Conservation (phyloP, 1,140 invertebrate species). For the Bathynomus jamesi region DNA sequence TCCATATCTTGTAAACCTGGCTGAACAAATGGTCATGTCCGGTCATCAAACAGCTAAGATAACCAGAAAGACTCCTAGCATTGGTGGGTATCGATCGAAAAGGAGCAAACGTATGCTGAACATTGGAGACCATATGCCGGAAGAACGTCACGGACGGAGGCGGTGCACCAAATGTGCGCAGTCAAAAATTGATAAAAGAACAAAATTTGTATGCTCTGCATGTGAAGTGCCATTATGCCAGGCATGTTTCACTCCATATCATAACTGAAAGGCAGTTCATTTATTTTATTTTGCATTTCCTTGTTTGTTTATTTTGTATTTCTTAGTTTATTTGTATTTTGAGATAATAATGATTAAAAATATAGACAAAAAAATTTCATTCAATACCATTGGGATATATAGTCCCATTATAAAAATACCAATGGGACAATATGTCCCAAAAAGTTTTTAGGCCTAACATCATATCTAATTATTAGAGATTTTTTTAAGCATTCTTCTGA, state of each 20-base stretch:
- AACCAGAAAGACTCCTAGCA: conserved; percentile 10
- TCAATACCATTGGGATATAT: conserved; percentile 3
- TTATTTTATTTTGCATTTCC: not conserved
- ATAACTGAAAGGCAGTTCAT: not conserved
- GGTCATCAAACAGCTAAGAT: conserved; percentile 14
- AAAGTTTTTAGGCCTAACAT: too few relatives aligned
- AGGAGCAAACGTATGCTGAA: conserved; percentile 25
- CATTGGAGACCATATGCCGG: conserved; percentile 31
- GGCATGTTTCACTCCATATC: conserved; percentile 22
- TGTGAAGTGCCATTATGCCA: conserved; percentile 22
- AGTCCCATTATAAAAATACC: conserved; percentile 1
- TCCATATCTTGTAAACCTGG: conserved; percentile 25
- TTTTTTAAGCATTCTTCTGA: too few relatives aligned
- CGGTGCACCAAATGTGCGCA: conserved; percentile 15
- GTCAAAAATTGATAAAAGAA: conserved; percentile 15
- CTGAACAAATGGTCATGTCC: conserved; percentile 28
- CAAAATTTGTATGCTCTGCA: conserved; percentile 16
- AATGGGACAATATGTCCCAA: too few relatives aligned
- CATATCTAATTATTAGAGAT: too few relatives aligned
- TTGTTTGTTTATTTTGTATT: not conserved
- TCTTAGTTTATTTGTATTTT: not conserved
- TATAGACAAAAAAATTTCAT: not conserved
- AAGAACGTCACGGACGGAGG: conserved; percentile 13
- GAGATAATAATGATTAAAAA: not conserved
- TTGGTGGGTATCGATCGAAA: conserved; percentile 25